A percentile compares a stretch with the other conserved stretches of the same genome.
phyloP scores from a whole-genome alignment of 2,113 vertebrate genomes.

The Mormyrus lacerda region DNA sequence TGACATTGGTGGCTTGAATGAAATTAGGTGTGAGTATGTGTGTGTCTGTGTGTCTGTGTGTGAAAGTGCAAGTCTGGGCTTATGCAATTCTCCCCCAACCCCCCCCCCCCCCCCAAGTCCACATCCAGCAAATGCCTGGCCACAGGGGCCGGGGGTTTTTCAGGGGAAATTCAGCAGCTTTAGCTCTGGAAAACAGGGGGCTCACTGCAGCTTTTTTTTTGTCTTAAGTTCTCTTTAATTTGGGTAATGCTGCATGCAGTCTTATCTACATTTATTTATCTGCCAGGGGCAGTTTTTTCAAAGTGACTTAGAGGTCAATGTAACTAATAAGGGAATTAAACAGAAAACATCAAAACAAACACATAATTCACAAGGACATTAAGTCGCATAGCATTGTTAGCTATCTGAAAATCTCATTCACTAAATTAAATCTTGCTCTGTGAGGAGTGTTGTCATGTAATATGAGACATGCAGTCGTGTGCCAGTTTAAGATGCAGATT shows the following conservation, averaged over 20 bases:
- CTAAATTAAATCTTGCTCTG: neutral
- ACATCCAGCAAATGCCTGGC: neutral
- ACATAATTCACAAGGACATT: neutral
- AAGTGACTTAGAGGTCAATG: neutral
- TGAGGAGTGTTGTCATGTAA: neutral
- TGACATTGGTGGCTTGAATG: neutral
- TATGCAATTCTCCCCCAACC: neutral
- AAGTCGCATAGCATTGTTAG: neutral
- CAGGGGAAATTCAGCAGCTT: neutral
- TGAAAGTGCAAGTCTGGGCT: conserved; percentile 5
- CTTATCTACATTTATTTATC: neutral
- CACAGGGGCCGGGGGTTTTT: neutral
- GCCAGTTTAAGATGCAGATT: neutral
- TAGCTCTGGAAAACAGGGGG: neutral
- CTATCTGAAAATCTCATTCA: neutral
- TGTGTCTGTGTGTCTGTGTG: conserved; percentile 25
- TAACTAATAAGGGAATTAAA: neutral
- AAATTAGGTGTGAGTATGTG: neutral
- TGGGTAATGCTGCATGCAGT: neutral
- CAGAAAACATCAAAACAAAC: neutral
- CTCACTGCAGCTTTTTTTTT: neutral
- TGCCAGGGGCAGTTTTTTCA: neutral
- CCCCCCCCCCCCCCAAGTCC: neutral
- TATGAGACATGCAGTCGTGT: neutral
- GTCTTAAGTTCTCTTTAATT: neutral